Percentiles rank a stretch among this genome's conserved stretches.
phyloP scores from a whole-genome alignment of 2,113 vertebrate species.

The Aviceda subcristata region DNA sequence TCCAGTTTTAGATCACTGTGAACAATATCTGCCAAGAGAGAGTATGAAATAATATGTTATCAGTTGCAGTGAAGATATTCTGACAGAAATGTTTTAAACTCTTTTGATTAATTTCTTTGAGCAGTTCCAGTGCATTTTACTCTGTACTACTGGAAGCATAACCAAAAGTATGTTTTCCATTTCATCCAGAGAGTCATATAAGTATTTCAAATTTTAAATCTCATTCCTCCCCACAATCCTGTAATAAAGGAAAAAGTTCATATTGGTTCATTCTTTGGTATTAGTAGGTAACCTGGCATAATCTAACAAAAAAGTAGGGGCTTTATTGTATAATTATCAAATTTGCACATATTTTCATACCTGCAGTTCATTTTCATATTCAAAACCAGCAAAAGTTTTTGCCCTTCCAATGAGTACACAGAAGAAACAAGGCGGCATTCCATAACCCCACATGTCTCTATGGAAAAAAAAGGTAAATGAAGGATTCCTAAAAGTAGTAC shows the following conservation, averaged over 20 bases:
- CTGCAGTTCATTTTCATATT: background rate
- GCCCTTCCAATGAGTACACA: background rate
- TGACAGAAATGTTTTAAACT: slow-evolving; percentile 37
- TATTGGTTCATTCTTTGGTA: background rate
- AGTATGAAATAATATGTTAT: slow-evolving; percentile 29
- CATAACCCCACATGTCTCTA: background rate
- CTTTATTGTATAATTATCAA: background rate
- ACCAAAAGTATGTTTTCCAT: background rate
- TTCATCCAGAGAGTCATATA: background rate
- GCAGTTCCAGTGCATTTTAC: background rate
- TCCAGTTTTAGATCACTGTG: slow-evolving; percentile 88
- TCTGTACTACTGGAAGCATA: background rate
- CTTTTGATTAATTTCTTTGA: slow-evolving; percentile 8
- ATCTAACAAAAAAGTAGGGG: background rate
- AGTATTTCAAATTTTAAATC: background rate
- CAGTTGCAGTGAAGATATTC: background rate
- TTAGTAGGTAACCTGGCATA: background rate
- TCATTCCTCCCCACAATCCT: background rate
- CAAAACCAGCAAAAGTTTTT: background rate
- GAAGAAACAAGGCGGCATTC: background rate
- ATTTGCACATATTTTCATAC: background rate
- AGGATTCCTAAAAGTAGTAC: background rate
- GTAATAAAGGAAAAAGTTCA: background rate
- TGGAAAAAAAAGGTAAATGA: background rate
- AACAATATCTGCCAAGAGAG: slow-evolving; percentile 79